A percentile compares a stretch with the other conserved stretches of the same genome.
Evolutionary conservation across 2,113 vertebrate species (phyloP).

Genomic region (Taxidea taxus): DNA sequence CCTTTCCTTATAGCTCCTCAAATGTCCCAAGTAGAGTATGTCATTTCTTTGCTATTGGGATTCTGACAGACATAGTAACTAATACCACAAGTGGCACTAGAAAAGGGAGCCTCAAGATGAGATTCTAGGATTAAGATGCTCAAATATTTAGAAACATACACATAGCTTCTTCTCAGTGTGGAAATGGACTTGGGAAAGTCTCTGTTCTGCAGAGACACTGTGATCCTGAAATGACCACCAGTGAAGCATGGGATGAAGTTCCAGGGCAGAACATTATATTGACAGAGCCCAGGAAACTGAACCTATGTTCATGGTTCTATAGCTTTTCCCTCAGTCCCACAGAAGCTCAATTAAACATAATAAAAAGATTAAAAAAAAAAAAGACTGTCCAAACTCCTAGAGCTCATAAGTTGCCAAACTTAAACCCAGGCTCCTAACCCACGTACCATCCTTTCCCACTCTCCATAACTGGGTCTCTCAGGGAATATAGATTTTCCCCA

Average conservation of each 20-base stretch:
- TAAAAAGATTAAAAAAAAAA: not conserved
- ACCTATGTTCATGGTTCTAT: rapidly evolving
- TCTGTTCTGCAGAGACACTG: no score
- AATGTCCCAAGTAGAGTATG: rapidly evolving
- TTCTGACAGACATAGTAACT: not conserved
- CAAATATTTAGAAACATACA: not conserved
- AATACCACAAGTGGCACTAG: not conserved
- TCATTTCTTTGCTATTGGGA: not conserved
- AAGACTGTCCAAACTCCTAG: not conserved
- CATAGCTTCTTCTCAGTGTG: not conserved
- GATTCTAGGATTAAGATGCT: not conserved
- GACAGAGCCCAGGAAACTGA: not conserved
- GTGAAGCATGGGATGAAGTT: rapidly evolving
- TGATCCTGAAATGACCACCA: not conserved
- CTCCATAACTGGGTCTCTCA: not conserved
- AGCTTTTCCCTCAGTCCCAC: rapidly evolving
- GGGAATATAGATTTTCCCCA: not conserved
- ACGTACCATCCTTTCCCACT: no score
- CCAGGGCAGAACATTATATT: rapidly evolving
- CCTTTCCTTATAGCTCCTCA: not conserved
- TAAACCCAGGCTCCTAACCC: not conserved
- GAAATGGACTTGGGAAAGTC: no score
- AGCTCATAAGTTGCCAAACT: not conserved
- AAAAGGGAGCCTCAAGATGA: not conserved
- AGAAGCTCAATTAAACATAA: no score